Evolutionary conservation across 2,113 vertebrate genomes (phyloP), one percentile per base, ranked within the genome.

Genomic region (Salvelinus sp.): DNA sequence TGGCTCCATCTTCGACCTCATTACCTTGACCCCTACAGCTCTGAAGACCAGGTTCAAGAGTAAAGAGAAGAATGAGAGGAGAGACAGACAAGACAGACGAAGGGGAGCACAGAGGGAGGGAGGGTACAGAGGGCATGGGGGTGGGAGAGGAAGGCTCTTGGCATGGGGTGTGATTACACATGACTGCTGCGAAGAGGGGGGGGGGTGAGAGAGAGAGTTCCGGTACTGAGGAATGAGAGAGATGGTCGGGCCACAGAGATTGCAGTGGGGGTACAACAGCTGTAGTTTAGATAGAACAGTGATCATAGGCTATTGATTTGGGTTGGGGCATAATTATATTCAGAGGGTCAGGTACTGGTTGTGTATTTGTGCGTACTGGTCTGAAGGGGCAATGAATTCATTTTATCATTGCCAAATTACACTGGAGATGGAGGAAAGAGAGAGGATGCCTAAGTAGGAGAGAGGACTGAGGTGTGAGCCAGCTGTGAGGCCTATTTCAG

Each of bases 241-340:
- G 74, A 68, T 54, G 54, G 44, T 14, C n/a, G 64, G 74, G 72
- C 30, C 30, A 69, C 20, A 69, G 47, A 72, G 64, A 48, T 70
- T 72, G 18, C 33, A 72, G 38, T 28, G 63, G 66, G 62, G 64
- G 64, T 76, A 73, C 68, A 44, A n/a, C 50, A 50, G 67, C 71
- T 76, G 33, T n/a, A 50, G 76, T 58, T 70, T 69, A 30, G 50
- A 16, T 54, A 48, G 78, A 68, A 54, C 63, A 57, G 20, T 22
- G 74, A 23, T 60, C 18, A 63, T 23, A 65, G 77, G 69, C 47
- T 67, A 82, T 88, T 78, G 77, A 88, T 82, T 75, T 47, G 64
- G 72, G 70, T 78, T 30, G 57, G 74, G 72, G 75, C 74, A 75
- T 78, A 83, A 87, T 83, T 85, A 82, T 65, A 75, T 64, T 70